Evolutionary conservation across 2,113 vertebrate species (phyloP).

Genomic region (Pedionomus torquatus): DNA sequence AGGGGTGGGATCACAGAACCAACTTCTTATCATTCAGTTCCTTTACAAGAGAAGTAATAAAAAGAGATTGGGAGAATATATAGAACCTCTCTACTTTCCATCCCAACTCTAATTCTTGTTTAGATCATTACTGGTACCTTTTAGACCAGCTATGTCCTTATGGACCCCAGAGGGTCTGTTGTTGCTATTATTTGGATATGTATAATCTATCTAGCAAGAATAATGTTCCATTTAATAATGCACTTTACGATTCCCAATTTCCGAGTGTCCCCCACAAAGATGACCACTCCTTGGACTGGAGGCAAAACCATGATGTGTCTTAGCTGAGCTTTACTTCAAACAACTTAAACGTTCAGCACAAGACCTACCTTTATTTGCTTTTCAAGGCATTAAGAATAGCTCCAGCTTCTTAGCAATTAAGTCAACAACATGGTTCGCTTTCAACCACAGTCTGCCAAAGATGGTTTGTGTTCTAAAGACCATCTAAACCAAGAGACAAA

Average conservation of each 20-base stretch:
- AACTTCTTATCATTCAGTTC: not conserved
- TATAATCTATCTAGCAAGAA: not conserved
- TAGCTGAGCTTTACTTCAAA: not conserved
- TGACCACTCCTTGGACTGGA: not conserved
- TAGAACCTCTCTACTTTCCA: not conserved
- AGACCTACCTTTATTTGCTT: not conserved
- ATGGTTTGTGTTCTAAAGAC: not conserved
- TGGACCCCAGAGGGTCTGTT: not conserved
- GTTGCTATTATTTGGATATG: not conserved
- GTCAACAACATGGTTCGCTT: not conserved
- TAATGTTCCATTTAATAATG: not conserved
- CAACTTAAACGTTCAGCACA: not conserved
- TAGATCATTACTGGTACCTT: not conserved
- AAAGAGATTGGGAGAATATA: not conserved
- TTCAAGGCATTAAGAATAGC: not conserved
- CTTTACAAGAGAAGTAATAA: not conserved
- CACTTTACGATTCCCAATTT: not conserved
- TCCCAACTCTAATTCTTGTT: not conserved
- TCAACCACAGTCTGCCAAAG: not conserved
- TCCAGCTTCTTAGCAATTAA: not conserved
- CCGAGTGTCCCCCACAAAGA: not conserved
- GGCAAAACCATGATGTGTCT: not conserved
- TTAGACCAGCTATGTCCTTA: not conserved
- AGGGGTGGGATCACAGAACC: not conserved
- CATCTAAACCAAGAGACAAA: not conserved